Evolutionary conservation across 1,140 invertebrate genomes (phyloP), one percentile per base, ranked within the genome.

Genomic region (Diabrotica undecimpunctata): DNA sequence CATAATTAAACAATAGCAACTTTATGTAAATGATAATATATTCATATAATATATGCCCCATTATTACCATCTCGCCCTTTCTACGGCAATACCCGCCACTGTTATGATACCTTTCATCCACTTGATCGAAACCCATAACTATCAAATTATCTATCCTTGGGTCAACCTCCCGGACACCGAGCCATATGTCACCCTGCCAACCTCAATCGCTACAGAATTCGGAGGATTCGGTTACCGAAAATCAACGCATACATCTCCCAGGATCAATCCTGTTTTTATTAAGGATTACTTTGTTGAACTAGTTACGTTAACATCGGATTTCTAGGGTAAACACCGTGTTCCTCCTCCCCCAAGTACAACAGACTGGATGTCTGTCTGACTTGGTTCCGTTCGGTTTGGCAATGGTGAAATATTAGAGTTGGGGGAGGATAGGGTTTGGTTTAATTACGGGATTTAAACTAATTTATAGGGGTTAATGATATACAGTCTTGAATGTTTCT

Each of bases 191-290:
- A 46, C 41, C 41, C 8, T 46, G 8, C 25, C 25, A 25, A 25
- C 25, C 25, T 25, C 25, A 25, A 25, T 25, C 41, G 8, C 4
- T 46, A 46, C 41, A 46, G 41, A n/a, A 46, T 46, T 46, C 41
- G n/a, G 8, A 46, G 41, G 41, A 46, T 46, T 46, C 41, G 41
- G 41, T 46, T 46, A 46, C 41, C 3, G 41, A 46, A 10, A 46
- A 46, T 5, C 41, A 46, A 46, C 41, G 41, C 41, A 46, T 46
- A 46, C 41, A 46, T 46, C 41, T 46, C 25, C 25, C 41, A 46
- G 41, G 41, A 46, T 46, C 41, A 46, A 46, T 46, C 41, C 41
- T 46, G 41, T 46, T 46, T 46, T 46, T 46, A n/a, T 46, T 46
- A n/a, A 46, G 41, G 41, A 46, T 46, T 46, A 46, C 41, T 46